Percentiles rank a stretch among this genome's conserved stretches.
These are phyloP conservation scores for Eunapius fragilis DNA, from an alignment of 37 sponge, comb jelly and placozoan genomes.

Conservation along the genomic window DNA sequence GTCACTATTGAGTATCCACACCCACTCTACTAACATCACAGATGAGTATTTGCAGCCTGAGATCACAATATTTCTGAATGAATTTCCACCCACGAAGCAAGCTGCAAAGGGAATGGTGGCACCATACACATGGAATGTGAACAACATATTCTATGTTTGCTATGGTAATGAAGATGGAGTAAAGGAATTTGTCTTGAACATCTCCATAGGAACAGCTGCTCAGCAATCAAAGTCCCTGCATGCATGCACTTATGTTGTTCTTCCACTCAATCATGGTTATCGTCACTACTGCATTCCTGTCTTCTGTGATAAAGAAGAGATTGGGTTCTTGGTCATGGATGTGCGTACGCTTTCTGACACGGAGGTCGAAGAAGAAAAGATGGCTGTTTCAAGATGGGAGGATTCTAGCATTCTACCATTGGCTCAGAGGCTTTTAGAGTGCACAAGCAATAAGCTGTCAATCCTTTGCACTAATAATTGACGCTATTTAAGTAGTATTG, in stretches of 20 bases:
- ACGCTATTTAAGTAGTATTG: no score
- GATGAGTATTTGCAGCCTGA: not conserved
- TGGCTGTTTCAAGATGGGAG: not conserved
- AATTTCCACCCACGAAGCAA: not conserved
- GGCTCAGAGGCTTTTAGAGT: not conserved
- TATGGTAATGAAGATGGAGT: not conserved
- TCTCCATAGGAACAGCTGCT: not conserved
- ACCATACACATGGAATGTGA: not conserved
- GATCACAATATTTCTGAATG: not conserved
- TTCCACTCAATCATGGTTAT: not conserved
- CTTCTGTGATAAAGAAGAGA: not conserved
- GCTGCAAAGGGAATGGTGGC: not conserved
- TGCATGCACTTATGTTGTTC: not conserved
- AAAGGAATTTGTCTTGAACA: not conserved
- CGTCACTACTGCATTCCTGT: not conserved
- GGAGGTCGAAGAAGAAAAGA: not conserved
- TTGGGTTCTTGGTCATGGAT: not conserved
- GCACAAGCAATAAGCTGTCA: not conserved
- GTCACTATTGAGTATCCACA: not conserved
- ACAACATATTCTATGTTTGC: not conserved
- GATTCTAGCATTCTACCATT: not conserved
- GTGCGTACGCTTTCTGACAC: not conserved
- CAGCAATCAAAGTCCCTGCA: not conserved
- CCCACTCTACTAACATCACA: not conserved
- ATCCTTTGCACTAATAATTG: not conserved